A percentile compares a stretch with the other conserved stretches of the same genome.
phyloP scores from a whole-genome alignment of 2,113 vertebrate species.

The Corythornis madagascariensis region DNA sequence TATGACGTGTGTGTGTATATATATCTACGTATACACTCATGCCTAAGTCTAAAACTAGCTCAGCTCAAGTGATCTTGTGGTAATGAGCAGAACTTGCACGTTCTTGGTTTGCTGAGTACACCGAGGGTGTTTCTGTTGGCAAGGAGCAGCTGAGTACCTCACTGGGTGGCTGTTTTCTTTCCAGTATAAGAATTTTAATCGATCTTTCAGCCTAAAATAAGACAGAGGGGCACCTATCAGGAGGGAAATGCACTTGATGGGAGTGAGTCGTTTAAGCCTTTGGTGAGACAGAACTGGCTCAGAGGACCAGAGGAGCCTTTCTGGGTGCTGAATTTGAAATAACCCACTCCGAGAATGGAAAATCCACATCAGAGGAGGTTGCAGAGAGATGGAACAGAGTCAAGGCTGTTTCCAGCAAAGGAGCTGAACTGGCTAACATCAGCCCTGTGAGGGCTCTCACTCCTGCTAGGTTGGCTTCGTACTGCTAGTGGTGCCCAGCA shows the following conservation, averaged over 20 bases:
- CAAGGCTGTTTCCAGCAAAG: background rate
- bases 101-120: background rate
- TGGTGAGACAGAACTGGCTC: background rate
- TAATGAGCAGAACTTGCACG: slow-evolving; percentile 1
- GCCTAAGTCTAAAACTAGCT: slow-evolving; percentile 3
- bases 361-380: slow-evolving; percentile 15
- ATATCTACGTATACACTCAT: background rate
- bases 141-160: background rate
- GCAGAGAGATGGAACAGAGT: background rate
- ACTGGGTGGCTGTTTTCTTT: slow-evolving; percentile 27
- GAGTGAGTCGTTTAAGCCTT: accelerated
- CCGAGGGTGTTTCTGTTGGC: slow-evolving; percentile 49
- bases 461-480: background rate
- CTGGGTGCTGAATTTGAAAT: background rate
- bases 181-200: slow-evolving; percentile 11
- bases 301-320: background rate
- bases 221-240: background rate
- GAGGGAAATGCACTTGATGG: background rate
- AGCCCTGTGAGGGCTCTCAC: background rate
- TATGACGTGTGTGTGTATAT: background rate
- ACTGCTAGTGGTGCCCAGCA: accelerated
- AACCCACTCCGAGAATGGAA: background rate
- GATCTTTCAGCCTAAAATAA: background rate
- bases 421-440: background rate
- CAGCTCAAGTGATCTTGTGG: background rate